These are phyloP conservation scores for Plusia festucae DNA, from an alignment of 2,888 invertebrate species.

Conservation along the genomic window DNA sequence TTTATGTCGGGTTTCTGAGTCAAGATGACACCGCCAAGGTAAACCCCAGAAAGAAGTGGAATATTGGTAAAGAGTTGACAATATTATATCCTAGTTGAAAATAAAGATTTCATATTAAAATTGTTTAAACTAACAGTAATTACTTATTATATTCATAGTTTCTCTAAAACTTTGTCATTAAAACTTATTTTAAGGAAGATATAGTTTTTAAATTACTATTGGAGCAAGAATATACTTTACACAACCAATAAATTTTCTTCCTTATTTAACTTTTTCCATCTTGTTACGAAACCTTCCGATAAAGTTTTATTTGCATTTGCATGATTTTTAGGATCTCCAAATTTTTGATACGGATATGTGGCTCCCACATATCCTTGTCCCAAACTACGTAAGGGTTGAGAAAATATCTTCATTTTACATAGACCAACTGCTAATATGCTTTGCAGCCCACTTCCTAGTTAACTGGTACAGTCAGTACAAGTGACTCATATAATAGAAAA, in stretches of 20 bases:
- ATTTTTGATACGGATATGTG: constrained; percentile 1
- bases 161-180: background rate
- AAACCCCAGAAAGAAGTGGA: too few relatives aligned
- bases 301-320: constrained; percentile 58
- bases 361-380: background rate
- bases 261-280: constrained; percentile 80
- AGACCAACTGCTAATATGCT: too few relatives aligned
- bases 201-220: constrained; percentile 77
- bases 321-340: constrained; percentile 12
- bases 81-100: too few relatives aligned
- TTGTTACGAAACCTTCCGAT: constrained; percentile 66
- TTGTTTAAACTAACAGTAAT: too few relatives aligned
- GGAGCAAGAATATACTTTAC: constrained; percentile 69
- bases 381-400: background rate
- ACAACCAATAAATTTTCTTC: constrained; percentile 80
- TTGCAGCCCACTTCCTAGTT: too few relatives aligned
- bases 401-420: too few relatives aligned
- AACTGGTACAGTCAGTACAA: too few relatives aligned
- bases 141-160: background rate
- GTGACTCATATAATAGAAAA: too few relatives aligned
- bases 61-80: too few relatives aligned
- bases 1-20: too few relatives aligned
- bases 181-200: constrained; percentile 50
- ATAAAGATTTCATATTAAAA: too few relatives aligned
- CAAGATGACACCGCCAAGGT: too few relatives aligned